Base-by-base conservation (phyloP, 2,113 vertebrate species). In the Calidris pygmaea region DNA sequence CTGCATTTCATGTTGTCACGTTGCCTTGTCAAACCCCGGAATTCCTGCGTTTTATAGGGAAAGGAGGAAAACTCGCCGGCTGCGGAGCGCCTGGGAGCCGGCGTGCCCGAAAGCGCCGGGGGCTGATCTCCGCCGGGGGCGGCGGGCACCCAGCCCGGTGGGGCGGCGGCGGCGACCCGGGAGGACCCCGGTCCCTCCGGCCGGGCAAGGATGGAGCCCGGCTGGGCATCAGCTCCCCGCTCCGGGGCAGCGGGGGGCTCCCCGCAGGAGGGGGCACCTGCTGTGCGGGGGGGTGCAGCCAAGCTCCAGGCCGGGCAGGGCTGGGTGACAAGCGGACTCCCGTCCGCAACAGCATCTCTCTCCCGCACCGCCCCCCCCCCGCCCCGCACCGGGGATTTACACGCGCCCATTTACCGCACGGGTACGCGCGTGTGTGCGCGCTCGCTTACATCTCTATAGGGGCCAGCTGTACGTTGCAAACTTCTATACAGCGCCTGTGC, bases 1-100 rank as follows among this genome's bases (percentile, higher is more conserved):
- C 88, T 16, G 93, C 92, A 56, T 96, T 95, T 93, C 96, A 73
- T 78, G 86, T 93, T 90, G 90, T 93, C 96, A 65, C 95, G 5
- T 74, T 29, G 66, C 91, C 92, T 88, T 91, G 96, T 89, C 96
- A 92, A 79, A 93, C 21, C 66, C 66, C 79, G 93, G 89, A 83
- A 90, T 95, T 91, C 88, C 91, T 92, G 88, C 70, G 2, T 91
- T 96, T 93, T 86, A 68, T 29, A 35, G 84, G 35, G 5, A 63
- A 16, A 16, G 7, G 56, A 62, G 55, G 15, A 32, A 62, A 78
- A 45, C 29, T 9, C 43, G 26, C 87, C 14, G 53, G 53, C 68
- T 32, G 50, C 58, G 20, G 85, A 23, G 45, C 41, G 65, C 6
- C 68, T 29, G 41, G 7, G 62, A 85, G 72, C 70, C 68, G 29